Base-by-base conservation (phyloP, 2,113 vertebrate genomes). In the Fregata magnificens region DNA sequence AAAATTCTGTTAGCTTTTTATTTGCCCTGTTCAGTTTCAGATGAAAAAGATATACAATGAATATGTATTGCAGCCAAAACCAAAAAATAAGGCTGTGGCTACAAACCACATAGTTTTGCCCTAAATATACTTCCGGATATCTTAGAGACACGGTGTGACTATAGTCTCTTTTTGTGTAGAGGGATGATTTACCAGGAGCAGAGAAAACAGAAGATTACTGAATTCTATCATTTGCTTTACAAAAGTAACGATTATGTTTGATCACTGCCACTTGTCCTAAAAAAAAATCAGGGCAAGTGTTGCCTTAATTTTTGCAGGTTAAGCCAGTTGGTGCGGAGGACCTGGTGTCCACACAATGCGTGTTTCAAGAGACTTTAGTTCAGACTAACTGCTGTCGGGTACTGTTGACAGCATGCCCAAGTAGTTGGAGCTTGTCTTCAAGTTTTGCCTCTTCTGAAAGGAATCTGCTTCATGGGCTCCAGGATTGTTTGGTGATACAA, bases 161-260 rank as follows among this genome's bases (percentile, higher is more conserved):
- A 98, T 83, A 98, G 95, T 59, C 98, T 99, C 25, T 99, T 99
- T 87, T 98, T 98, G 71, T 44, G 70, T 34, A 98, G 98, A 98
- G 98, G 13, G 97, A 98, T 90, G 98, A 98, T 88, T 92, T 97
- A 22, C 97, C 94, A 5, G 98, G 98, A 14, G 92, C 98, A 98
- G 98, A 98, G 99, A 96, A 95, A 62, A 45, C 13, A 22, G 13
- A 19, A 55, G 7, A 59, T 66, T n/a, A 80, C 38, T 20, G 22
- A 44, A 63, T 44, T 67, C 17, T 88, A 4, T 42, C 2, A 52
- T n/a, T 86, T 69, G n/a, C 44, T 76, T 93, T 29, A 76, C 40
- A 71, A 36, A 40, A 11, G n/a, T 13, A 67, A 29, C 5, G 10
- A 18, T 55, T 63, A 50, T 0, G 0, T 62, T 95, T 74, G 9